Evolutionary conservation across 2,113 vertebrate genomes (phyloP).

Genomic region (Sinocyclocheilus maitianheensis): DNA sequence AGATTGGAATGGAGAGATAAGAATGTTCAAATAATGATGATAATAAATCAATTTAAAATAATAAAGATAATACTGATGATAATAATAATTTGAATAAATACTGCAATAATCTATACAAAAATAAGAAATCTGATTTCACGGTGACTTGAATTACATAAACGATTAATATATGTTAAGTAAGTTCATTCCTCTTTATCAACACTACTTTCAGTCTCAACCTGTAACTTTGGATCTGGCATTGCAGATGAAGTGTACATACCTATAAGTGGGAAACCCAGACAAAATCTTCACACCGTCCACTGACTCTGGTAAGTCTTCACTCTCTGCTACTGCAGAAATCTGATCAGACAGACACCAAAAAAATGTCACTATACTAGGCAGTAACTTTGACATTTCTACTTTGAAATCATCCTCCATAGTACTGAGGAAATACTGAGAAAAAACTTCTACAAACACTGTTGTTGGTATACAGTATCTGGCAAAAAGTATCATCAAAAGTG

Average conservation of each 20-base stretch:
- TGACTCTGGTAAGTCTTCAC: slow-evolving; percentile 96
- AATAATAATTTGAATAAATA: not conserved
- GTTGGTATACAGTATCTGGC: not conserved
- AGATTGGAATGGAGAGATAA: no score
- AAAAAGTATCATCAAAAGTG: not conserved
- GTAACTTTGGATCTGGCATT: not conserved
- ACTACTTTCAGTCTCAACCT: not conserved
- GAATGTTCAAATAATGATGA: no score
- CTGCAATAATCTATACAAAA: not conserved
- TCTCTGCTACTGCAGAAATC: slow-evolving; percentile 96
- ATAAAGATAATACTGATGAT: not conserved
- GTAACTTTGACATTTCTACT: not conserved
- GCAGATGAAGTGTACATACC: slow-evolving; percentile 70
- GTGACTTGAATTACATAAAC: not conserved
- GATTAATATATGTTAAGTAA: not conserved
- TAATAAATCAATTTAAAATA: not conserved
- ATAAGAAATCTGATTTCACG: not conserved
- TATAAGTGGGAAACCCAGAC: slow-evolving; percentile 93
- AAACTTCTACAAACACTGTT: not conserved
- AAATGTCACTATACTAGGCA: not conserved
- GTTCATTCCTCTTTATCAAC: not conserved
- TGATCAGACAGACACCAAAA: slow-evolving; percentile 58
- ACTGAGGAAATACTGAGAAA: not conserved
- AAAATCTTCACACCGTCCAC: slow-evolving; percentile 96
- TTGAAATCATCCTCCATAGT: not conserved